Percentiles rank a stretch among this genome's conserved stretches.
Evolutionary conservation across 1,140 invertebrate genomes (phyloP).

Genomic region (Trichonephila inaurata): DNA sequence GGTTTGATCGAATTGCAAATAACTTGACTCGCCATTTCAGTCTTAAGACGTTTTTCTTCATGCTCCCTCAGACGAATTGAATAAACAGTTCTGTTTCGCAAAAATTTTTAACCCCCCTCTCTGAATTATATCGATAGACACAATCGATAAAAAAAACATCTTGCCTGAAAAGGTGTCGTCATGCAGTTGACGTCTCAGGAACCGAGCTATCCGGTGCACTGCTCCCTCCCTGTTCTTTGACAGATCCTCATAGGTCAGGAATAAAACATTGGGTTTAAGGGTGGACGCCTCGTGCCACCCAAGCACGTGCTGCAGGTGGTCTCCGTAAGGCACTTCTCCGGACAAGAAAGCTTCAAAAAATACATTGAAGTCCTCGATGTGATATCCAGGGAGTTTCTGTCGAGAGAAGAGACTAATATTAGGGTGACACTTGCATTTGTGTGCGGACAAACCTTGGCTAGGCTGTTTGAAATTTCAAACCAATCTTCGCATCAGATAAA

Average conservation of each 20-base stretch:
- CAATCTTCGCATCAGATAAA: too few species aligned
- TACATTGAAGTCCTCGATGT: conserved; percentile 34
- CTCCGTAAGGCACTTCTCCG: conserved; percentile 69
- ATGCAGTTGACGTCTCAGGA: background rate
- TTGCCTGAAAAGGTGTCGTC: background rate
- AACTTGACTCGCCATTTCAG: too few species aligned
- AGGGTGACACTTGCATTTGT: too few species aligned
- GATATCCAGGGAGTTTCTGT: conserved; percentile 3
- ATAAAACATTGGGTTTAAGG: conserved; percentile 57
- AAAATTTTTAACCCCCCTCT: background rate
- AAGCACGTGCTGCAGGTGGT: conserved; percentile 59
- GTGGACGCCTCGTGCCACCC: conserved; percentile 28
- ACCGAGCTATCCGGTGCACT: background rate
- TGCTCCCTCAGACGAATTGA: too few species aligned
- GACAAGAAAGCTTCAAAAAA: conserved; percentile 70
- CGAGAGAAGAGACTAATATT: too few species aligned
- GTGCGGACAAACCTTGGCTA: too few species aligned
- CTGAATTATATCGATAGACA: too few species aligned
- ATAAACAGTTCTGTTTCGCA: too few species aligned
- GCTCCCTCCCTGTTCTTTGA: background rate
- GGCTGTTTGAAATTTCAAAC: too few species aligned
- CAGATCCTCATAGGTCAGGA: conserved; percentile 74
- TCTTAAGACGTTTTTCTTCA: too few species aligned
- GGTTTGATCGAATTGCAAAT: too few species aligned
- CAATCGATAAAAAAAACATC: background rate